These are phyloP conservation scores for Synanceia verrucosa DNA, from an alignment of 2,797 vertebrate species.

Conservation along the genomic window DNA sequence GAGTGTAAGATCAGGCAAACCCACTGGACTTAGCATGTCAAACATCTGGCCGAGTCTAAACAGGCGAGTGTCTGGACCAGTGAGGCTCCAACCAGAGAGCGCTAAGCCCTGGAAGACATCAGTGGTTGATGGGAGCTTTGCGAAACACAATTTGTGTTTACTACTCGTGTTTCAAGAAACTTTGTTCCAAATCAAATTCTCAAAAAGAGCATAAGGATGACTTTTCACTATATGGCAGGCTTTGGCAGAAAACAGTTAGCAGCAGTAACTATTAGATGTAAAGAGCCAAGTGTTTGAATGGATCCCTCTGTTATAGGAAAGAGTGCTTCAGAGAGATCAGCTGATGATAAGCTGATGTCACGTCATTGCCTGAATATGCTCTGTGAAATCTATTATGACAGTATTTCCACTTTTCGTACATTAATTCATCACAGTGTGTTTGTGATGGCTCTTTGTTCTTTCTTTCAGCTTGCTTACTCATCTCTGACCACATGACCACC, in stretches of 20 bases:
- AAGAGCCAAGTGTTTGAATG: conserved; percentile 16
- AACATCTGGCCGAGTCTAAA: conserved; percentile 47
- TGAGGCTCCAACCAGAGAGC: conserved; percentile 10
- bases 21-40: conserved; percentile 51
- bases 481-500: not conserved
- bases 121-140: conserved; percentile 21
- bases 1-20: conserved; percentile 34
- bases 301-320: conserved; percentile 2
- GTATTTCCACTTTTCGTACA: conserved; percentile 2
- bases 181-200: not conserved
- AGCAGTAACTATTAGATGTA: conserved; percentile 4
- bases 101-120: conserved; percentile 30
- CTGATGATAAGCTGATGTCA: conserved; percentile 58
- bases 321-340: conserved; percentile 39
- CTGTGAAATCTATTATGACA: conserved; percentile 20
- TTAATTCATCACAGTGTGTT: not conserved
- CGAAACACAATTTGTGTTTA: conserved; percentile 21
- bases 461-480: not conserved
- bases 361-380: conserved; percentile 5
- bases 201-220: not conserved
- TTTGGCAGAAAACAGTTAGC: not conserved
- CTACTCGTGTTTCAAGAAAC: not conserved
- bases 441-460: not conserved
- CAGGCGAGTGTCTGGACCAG: conserved; percentile 28
- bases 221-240: not conserved